Evolutionary conservation across 2,797 vertebrate species (phyloP).

Genomic region (Arnoldichthys spilopterus): DNA sequence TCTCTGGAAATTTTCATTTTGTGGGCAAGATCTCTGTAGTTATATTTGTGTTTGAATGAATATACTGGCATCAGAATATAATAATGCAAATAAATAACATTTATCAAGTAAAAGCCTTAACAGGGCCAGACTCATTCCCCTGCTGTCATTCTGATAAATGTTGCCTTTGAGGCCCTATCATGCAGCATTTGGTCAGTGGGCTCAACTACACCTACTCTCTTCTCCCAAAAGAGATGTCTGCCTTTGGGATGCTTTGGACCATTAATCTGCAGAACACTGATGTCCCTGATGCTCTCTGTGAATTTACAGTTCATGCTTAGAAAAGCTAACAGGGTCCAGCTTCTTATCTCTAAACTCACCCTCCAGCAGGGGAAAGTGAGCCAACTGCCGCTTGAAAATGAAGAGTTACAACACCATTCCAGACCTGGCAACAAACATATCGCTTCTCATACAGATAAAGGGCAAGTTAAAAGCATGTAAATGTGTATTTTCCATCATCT

Average conservation of each 20-base stretch:
- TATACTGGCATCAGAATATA: background rate
- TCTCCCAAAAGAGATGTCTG: slow-evolving; percentile 22
- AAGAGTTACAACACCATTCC: background rate
- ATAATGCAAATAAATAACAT: background rate
- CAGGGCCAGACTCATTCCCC: background rate
- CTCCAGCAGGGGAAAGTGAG: background rate
- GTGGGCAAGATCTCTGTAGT: background rate
- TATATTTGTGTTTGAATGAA: background rate
- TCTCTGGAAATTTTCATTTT: background rate
- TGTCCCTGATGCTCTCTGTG: slow-evolving; percentile 13
- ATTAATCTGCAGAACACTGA: slow-evolving; percentile 1
- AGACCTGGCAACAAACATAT: background rate
- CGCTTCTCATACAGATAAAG: background rate
- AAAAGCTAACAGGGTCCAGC: background rate
- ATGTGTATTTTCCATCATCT: background rate
- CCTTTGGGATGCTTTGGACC: slow-evolving; percentile 2
- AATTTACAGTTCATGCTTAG: slow-evolving; percentile 4
- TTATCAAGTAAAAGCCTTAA: background rate
- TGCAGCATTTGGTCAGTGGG: background rate
- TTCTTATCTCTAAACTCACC: background rate
- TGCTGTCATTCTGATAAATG: slow-evolving; percentile 7
- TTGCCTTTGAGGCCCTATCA: background rate
- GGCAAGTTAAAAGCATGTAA: background rate
- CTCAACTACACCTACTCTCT: background rate
- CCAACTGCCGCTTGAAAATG: background rate